Evolutionary conservation across 2,113 vertebrate genomes (phyloP), one percentile per base, ranked within the genome.

Genomic region (Nesogale talazaci): DNA sequence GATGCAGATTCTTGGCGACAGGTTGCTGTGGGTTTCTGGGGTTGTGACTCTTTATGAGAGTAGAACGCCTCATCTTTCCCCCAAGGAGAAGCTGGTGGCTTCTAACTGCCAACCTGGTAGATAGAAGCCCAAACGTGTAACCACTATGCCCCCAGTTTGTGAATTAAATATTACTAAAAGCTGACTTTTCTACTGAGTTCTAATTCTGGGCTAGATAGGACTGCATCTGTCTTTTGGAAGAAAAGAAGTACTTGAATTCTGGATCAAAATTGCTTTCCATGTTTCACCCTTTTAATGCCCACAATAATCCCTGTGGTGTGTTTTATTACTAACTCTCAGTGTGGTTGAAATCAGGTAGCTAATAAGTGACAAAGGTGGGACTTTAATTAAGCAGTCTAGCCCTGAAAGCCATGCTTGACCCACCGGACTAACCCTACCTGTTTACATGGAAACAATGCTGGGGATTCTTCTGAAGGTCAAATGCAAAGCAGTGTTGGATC

Each of bases 381-480:
- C 85, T 76, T 95, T 27, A 85, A 91, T 19, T 63, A 74, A 76
- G 15, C 2, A 87, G 11, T 59, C 57, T 80, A n/a, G 4, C 27
- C 20, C 74, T 80, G 89, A 77, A 61, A 40, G 36, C 84, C 6
- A 42, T 92, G n/a, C 23, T 76, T 79, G 38, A 81, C 67, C 20
- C 29, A 52, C 40, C 76, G 19, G 46, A 59, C 52, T 52, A 78
- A 31, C 31, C 67, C 65, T 83, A 11, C 15, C 61, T 90, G n/a
- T 90, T 36, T 67, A 70, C 20, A 57, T 31, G 63, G 74, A 89
- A 94, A 95, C 9, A 79, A 57, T 52, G n/a, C 91, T 65, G 31
- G n/a, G 52, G 74, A 70, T 31, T 59, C 61, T 94, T 56, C 40
- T 88, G 61, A 85, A 80, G 86, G 42, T 17, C 67, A 88, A 87